phyloP scores from a whole-genome alignment of 2,797 vertebrate species.

The Morelia viridis region DNA sequence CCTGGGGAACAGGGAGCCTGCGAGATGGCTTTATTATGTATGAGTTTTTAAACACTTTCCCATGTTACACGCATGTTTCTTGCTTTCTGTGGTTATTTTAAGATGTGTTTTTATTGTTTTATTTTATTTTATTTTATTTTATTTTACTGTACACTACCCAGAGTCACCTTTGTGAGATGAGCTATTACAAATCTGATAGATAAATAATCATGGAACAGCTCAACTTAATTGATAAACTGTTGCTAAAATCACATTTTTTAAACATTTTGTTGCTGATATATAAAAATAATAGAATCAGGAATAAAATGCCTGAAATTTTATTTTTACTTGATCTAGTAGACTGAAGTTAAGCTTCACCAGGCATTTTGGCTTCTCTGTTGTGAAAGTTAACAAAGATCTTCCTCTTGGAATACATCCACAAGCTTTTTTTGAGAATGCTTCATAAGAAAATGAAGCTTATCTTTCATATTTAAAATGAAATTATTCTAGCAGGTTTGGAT shows the following conservation, averaged over 20 bases:
- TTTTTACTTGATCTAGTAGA: conserved; percentile 11
- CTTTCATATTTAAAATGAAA: conserved; percentile 22
- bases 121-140: too few species aligned
- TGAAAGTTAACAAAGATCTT: neutral
- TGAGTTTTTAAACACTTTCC: neutral
- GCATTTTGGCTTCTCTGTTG: conserved; percentile 9
- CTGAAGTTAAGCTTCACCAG: neutral
- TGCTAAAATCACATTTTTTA: neutral
- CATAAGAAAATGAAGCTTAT: conserved; percentile 19
- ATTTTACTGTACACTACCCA: too few species aligned
- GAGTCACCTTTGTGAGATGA: too few species aligned
- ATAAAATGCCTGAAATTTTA: neutral
- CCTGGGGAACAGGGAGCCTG: neutral
- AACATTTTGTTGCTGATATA: neutral
- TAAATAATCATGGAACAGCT: neutral
- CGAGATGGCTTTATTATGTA: neutral
- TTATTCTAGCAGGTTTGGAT: conserved; percentile 36
- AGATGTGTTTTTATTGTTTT: too few species aligned
- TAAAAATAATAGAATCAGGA: neutral
- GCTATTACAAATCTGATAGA: too few species aligned
- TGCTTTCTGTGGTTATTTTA: too few species aligned
- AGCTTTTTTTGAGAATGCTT: neutral
- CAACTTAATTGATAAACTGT: neutral
- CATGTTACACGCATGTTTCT: neutral
- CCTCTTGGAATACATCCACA: neutral